Evolutionary conservation across 2,797 vertebrate genomes (phyloP).

Genomic region (Numenius phaeopus): DNA sequence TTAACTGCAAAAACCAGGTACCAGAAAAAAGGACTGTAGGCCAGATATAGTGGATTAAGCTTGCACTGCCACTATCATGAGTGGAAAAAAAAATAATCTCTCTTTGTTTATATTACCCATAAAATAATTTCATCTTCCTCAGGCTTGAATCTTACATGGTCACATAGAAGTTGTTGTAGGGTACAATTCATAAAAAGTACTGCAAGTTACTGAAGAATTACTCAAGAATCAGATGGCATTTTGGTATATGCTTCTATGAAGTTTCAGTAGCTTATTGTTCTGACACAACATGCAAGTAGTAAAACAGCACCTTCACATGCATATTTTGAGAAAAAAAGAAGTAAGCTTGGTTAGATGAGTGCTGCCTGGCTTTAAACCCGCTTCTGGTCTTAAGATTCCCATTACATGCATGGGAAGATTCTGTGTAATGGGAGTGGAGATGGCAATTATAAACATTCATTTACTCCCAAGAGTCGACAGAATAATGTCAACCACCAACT

Average conservation of each 20-base stretch:
- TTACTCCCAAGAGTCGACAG: background rate
- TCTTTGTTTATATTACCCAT: background rate
- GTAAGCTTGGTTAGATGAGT: constrained; percentile 14
- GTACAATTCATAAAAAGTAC: background rate
- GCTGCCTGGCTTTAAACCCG: background rate
- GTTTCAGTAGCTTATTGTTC: background rate
- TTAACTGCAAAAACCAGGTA: background rate
- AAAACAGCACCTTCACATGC: constrained; percentile 7
- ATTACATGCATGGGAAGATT: background rate
- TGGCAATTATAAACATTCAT: background rate
- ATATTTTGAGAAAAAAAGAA: background rate
- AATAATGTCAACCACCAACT: background rate
- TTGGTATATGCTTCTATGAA: background rate
- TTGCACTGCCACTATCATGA: background rate
- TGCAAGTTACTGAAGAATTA: background rate
- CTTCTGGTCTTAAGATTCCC: background rate
- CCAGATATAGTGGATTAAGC: background rate
- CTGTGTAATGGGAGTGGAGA: background rate
- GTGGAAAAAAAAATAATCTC: background rate
- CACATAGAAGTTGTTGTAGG: background rate
- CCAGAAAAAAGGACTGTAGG: background rate
- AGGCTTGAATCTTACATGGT: background rate
- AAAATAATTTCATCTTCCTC: background rate
- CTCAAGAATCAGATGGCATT: background rate
- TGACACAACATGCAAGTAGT: background rate